Evolutionary conservation across 2,888 invertebrate genomes (phyloP), one percentile per base, ranked within the genome.

Genomic region (Amphipoea oculea): DNA sequence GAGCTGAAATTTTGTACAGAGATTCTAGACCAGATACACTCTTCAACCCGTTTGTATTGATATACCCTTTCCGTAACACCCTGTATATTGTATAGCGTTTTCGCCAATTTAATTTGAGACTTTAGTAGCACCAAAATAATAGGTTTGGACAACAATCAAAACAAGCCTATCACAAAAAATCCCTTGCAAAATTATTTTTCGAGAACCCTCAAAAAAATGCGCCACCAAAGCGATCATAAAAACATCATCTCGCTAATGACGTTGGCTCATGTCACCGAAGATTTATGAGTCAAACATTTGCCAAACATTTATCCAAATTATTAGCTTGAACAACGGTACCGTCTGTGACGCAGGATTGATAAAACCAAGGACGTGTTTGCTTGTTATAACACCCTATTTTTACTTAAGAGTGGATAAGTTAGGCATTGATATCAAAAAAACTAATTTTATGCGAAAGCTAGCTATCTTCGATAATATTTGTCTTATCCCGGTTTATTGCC

Each of bases 291-390:
- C 85, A 82, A 82, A 82, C 85, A 82, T 82, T 88, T 84, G 88
- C 87, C 77, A 86, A 87, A 84, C 87, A 84, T 85, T 85, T 78
- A 86, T 86, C 81, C 85, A 90, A 90, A 82, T 89, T 89, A 89
- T 89, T 89, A 85, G 88, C 86, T 86, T 89, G 87, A 79, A 89
- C 87, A 88, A 68, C 85, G 79, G 63, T 63, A 68, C 76, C 80
- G 81, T 77, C 76, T 75, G 63, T 81, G 83, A 86, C 81, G 86
- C 79, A 78, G 81, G 70, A 71, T 73, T 68, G 51, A 51, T 68
- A 66, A 54, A 62, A 66, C 78, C 81, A 88, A 89, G 88, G 88
- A 69, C 76, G 57, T 70, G 23, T 75, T 51, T 73, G 45, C 57
- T 69, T 72, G 69, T 66, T 70, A 69, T 60, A 63, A 40, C 69